Evolutionary conservation across 2,888 invertebrate species (phyloP).

Genomic region (Linyphia triangularis): DNA sequence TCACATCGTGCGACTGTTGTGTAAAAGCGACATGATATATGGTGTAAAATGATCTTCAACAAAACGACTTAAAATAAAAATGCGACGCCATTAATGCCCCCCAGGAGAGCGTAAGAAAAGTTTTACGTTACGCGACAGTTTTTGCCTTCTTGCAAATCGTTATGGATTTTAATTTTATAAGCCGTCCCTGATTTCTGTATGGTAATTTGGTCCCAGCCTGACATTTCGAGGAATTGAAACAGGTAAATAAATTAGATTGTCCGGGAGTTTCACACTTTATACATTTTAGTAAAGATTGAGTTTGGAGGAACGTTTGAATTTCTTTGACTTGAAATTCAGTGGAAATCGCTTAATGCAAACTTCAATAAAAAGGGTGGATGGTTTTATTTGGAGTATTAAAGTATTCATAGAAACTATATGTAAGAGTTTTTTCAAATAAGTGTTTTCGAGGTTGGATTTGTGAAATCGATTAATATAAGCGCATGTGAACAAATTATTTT

Average conservation of each 20-base stretch:
- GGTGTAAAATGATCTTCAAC: slow-evolving; percentile 59
- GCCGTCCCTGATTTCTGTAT: background rate
- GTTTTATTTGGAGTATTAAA: background rate
- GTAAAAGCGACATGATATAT: slow-evolving; percentile 48
- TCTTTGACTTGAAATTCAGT: background rate
- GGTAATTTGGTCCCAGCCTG: background rate
- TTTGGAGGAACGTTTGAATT: background rate
- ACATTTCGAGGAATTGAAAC: background rate
- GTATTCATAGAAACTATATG: background rate
- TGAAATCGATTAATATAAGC: background rate
- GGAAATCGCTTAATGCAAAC: background rate
- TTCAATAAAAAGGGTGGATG: background rate
- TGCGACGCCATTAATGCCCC: slow-evolving; percentile 48
- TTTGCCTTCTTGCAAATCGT: slow-evolving; percentile 3
- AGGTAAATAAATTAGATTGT: slow-evolving; percentile 34
- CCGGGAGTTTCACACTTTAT: background rate
- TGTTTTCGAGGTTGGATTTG: background rate
- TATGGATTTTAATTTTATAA: slow-evolving; percentile 49
- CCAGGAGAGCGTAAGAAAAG: slow-evolving; percentile 33
- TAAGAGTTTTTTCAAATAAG: background rate
- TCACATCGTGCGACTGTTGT: slow-evolving; percentile 16
- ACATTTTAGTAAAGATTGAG: background rate
- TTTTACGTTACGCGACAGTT: slow-evolving; percentile 20
- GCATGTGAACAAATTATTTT: background rate
- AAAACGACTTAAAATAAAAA: slow-evolving; percentile 62